phyloP scores from a whole-genome alignment of 2,888 invertebrate species.

The Desoria tigrina region DNA sequence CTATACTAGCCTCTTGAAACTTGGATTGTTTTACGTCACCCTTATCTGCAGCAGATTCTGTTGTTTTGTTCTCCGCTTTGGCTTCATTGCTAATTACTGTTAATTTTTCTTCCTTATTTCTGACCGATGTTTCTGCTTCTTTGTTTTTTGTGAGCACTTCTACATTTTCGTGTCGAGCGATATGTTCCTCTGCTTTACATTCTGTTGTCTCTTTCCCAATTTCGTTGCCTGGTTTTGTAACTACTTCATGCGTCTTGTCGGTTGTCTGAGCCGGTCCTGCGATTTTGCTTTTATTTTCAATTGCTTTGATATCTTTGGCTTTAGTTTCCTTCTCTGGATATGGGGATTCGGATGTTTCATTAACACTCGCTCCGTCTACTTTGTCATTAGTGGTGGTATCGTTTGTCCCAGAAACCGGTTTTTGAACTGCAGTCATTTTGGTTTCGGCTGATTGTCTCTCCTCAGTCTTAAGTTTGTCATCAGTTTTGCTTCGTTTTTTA shows the following conservation, averaged over 20 bases:
- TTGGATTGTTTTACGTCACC: constrained; percentile 9
- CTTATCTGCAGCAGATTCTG: constrained; percentile 34
- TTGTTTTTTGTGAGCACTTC: neutral
- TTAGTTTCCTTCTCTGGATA: constrained; percentile 16
- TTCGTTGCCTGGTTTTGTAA: neutral
- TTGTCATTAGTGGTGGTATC: too few species aligned
- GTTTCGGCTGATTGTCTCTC: too few species aligned
- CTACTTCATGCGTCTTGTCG: constrained; percentile 15
- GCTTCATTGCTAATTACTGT: too few species aligned
- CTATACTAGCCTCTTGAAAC: constrained; percentile 51
- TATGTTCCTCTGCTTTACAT: neutral
- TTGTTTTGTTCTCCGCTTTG: constrained; percentile 38
- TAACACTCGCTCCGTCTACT: neutral
- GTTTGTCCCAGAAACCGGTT: too few species aligned
- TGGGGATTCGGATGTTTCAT: constrained; percentile 7
- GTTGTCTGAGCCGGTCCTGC: too few species aligned
- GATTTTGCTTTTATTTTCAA: too few species aligned
- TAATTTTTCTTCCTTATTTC: constrained; percentile 56
- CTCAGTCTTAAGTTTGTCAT: too few species aligned
- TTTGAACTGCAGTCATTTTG: too few species aligned
- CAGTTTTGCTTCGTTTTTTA: too few species aligned
- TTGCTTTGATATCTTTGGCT: constrained; percentile 2
- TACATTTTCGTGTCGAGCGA: too few species aligned
- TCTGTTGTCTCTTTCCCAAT: constrained; percentile 19
- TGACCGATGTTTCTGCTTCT: constrained; percentile 51